Base-by-base conservation (phyloP, 1,140 invertebrate genomes). In the Lasioglossum baleicum region DNA sequence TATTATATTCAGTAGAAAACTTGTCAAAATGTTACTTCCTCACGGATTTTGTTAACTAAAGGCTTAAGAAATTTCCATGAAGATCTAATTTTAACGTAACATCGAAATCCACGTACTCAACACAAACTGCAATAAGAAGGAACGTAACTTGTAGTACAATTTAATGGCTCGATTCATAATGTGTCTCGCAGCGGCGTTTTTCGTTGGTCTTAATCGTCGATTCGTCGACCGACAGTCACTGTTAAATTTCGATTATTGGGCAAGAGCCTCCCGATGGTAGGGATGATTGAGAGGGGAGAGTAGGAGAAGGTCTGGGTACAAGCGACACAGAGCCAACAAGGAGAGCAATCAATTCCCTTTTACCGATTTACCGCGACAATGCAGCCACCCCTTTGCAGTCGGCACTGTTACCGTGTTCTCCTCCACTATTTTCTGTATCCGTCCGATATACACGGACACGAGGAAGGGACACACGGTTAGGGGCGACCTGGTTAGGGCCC, bases 341-440 rank as follows among this genome's bases (percentile, higher is more conserved):
- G 51, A 63, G 77, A 69, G 61, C 87, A 89, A 91, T 91, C 88
- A 87, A 90, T 86, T 88, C 89, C 88, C 88, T 91, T 89, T 90
- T 90, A 86, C 75, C 84, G 82, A 90, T 90, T 90, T 85, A 80
- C 73, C 64, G 58, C 66, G 81, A 88, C 83, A 88, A 88, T 88
- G 80, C 82, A 81, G 65, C 75, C 80, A 60, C 51, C 72, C 65
- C n/a, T 66, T 79, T 60, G 76, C 44, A 42, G 31, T 42, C 61
- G 31, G 4, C 31, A 15, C 17, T 4, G 7, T 13, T 26, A 26
- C 26, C 51, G 51, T 53, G 20, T 26, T 61, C 10, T 63, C 26
- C 26, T 74, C 65, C 48, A 31, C 42, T 81, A 58, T 68, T 81
- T 70, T 22, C 51, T 56, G 22, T 53, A 40, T 73, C 40, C 13